These are phyloP conservation scores for Odontamblyopus lacepedii DNA, from an alignment of 2,797 vertebrate genomes.

Conservation along the genomic window DNA sequence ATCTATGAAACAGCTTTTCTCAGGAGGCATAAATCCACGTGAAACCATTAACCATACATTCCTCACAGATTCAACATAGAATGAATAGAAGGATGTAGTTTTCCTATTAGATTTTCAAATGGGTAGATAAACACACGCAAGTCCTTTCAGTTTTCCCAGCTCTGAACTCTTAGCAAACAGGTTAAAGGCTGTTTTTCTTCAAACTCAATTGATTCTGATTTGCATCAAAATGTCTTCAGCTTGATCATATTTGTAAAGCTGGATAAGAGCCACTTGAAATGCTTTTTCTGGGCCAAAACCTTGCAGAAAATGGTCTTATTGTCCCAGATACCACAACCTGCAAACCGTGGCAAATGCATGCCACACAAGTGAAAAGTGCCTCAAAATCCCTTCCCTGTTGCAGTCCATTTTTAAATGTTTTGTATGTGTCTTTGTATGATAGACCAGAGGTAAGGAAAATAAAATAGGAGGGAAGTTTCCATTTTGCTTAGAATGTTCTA, in stretches of 20 bases:
- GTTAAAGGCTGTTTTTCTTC: background rate
- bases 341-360: background rate
- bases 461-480: too few species aligned
- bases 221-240: slow-evolving; percentile 5
- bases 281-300: background rate
- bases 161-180: background rate
- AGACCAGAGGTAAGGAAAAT: background rate
- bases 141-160: background rate
- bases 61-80: background rate
- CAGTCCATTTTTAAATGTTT: background rate
- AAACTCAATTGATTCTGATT: background rate
- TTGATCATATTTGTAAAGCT: background rate
- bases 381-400: background rate
- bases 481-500: too few species aligned
- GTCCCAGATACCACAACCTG: background rate
- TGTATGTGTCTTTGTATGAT: background rate
- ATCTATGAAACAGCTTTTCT: background rate
- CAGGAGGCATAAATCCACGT: too few species aligned
- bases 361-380: background rate
- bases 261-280: background rate
- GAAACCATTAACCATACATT: background rate
- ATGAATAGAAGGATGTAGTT: background rate
- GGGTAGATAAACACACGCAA: background rate
- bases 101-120: background rate
- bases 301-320: background rate